Base-by-base conservation (phyloP, 1,140 invertebrate genomes). In the Drosophila elegans region DNA sequence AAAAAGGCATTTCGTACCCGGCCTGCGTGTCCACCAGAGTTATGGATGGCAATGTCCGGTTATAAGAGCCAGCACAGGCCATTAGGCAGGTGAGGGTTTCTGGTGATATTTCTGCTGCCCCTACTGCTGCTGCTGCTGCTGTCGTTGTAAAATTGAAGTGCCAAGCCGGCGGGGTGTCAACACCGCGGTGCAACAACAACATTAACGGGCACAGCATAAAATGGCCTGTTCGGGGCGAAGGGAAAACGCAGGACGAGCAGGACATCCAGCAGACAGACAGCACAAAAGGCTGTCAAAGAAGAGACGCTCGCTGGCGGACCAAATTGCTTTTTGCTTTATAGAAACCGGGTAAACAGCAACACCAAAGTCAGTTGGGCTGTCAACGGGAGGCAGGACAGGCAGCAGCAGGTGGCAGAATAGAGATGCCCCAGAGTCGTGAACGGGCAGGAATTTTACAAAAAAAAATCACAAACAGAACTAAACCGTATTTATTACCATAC, bases 91-190 rank as follows among this genome's bases (percentile, higher is more conserved):
- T 88, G 84, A 57, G 63, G 67, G 56, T 53, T 38, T 36, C 46
- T 36, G 39, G 56, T 64, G 68, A 12, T 42, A 16, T 51, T 78
- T 52, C 27, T 29, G 10, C 12, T 49, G 6, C 38, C 36, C 27
- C 16, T 74, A 62, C 45, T 49, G 27, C 52, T 21, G 25, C 21
- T 56, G 69, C 45, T 59, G 66, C 42, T 64, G 51, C 56, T 67
- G 64, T 84, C 80, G 71, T 71, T 86, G 72, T 71, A 79, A 88
- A 89, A 89, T 89, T 88, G 83, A 88, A 88, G 83, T 88, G 83
- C 48, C 74, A 88, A 77, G 83, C 80, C 84, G 80, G 83, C 83
- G 76, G 80, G 83, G 61, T 78, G 78, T 81, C 80, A 84, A 80
- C 81, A 80, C 76, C 62, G 57, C 71, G 62, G 55, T 57, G 45